Base-by-base conservation (phyloP, 2,113 vertebrate species). In the Grantiella picta region DNA sequence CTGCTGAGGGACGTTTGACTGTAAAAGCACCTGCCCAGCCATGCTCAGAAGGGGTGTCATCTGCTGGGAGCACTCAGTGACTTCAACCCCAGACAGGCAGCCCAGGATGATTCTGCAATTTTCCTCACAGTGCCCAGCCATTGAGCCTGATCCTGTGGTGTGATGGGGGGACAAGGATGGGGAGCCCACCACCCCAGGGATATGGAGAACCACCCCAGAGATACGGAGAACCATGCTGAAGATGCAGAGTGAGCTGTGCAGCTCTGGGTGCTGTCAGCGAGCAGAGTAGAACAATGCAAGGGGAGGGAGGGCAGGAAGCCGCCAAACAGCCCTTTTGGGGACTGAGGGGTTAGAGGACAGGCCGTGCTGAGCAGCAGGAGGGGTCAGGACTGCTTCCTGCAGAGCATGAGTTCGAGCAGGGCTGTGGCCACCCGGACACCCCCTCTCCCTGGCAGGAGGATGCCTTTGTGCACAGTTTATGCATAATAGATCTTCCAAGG, bases 401-500 rank as follows among this genome's bases (percentile, higher is more conserved):
- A 44, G n/a, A 44, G 61, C 45, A 18, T 69, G 38, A 87, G 77
- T 29, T 40, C 1, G 10, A 79, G 69, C 65, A 60, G 69, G 65
- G 40, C 83, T 2, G 0, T 7, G 73, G 59, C 63, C 28, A 9
- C 64, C 9, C 5, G 0, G 82, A 85, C 72, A 77, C 82, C 80
- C 89, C 82, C 86, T 64, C 81, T 79, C 18, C 82, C 20, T 16
- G 50, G 38, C 92, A 56, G 66, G 70, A 77, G 38, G 83, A 82
- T 86, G 83, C 84, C 89, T 96, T 90, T 96, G 94, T 96, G 90
- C 14, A 0, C 38, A 14, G 33, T 79, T 61, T 21, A 47, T 88
- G 92, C 90, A 92, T 61, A 95, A 92, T 90, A 73, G 90, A 96
- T 75, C 79, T 68, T 88, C 71, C 2, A 2, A 89, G 96, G 94